A percentile compares a stretch with the other conserved stretches of the same genome.
These are phyloP conservation scores for Poecilobothrus nobilitatus DNA, from an alignment of 2,888 invertebrate species.

Conservation along the genomic window DNA sequence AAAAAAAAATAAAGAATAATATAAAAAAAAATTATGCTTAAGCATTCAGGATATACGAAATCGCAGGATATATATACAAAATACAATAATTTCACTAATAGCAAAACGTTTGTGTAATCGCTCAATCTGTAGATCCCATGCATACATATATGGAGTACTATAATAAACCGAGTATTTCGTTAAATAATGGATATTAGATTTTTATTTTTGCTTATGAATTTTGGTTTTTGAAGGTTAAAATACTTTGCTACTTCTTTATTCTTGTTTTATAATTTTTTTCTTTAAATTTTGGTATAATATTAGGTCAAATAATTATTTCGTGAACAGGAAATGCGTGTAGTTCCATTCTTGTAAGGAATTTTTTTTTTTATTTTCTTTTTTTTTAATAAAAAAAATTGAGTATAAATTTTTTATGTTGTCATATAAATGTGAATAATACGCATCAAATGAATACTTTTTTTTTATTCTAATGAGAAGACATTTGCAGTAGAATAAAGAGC, in stretches of 20 bases:
- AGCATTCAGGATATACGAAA: not conserved
- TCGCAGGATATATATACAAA: not conserved
- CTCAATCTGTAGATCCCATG: too few species aligned
- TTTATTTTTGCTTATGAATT: not conserved
- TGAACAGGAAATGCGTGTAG: conserved; percentile 1
- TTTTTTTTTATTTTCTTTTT: too few species aligned
- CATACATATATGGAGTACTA: not conserved
- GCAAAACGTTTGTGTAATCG: not conserved
- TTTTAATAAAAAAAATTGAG: too few species aligned
- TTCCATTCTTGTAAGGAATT: too few species aligned
- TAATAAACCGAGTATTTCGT: too few species aligned
- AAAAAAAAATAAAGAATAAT: not conserved
- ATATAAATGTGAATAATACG: too few species aligned
- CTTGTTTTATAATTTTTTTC: not conserved
- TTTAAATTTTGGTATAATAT: not conserved
- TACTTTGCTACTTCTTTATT: too few species aligned
- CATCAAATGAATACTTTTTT: too few species aligned
- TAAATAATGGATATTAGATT: too few species aligned
- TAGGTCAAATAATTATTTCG: not conserved
- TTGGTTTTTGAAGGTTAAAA: not conserved
- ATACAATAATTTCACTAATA: not conserved
- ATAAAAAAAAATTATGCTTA: not conserved
- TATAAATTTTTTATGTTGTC: too few species aligned
- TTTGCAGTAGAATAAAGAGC: too few species aligned
- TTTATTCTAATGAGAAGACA: too few species aligned